A percentile compares a stretch with the other conserved stretches of the same genome.
phyloP scores from a whole-genome alignment of 2,888 invertebrate genomes.

The Cheiracanthium punctorium region DNA sequence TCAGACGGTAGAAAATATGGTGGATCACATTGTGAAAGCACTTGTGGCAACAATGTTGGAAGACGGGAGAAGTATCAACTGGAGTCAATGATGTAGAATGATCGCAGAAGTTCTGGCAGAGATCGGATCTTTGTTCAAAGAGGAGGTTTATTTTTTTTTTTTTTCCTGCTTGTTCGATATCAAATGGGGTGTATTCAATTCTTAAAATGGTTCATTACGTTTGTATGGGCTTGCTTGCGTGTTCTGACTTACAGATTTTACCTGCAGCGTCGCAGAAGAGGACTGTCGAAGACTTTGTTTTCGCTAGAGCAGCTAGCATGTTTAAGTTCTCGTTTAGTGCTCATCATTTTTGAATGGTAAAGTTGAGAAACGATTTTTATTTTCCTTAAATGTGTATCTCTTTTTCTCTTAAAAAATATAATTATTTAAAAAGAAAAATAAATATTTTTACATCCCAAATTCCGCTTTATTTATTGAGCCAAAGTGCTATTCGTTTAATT shows the following conservation, averaged over 20 bases:
- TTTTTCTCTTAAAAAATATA: no score
- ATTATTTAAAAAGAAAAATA: no score
- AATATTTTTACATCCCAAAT: no score
- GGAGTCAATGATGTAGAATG: slow-evolving; percentile 68
- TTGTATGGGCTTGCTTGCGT: slow-evolving; percentile 36
- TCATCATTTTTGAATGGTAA: no score
- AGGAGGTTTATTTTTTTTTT: slow-evolving; percentile 20
- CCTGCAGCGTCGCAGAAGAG: slow-evolving; percentile 43
- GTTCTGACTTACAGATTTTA: slow-evolving; percentile 57
- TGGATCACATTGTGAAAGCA: slow-evolving; percentile 11
- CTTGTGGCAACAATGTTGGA: slow-evolving; percentile 44
- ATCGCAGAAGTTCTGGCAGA: slow-evolving; percentile 32
- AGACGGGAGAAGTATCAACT: slow-evolving; percentile 60
- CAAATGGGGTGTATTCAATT: slow-evolving; percentile 53
- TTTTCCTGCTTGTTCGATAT: slow-evolving; percentile 53
- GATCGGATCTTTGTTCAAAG: neutral
- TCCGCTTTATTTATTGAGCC: no score
- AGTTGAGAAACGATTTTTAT: no score
- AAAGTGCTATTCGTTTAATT: no score
- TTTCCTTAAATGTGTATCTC: no score
- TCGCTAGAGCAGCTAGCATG: no score
- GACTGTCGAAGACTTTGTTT: no score
- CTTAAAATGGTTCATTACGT: slow-evolving; percentile 62
- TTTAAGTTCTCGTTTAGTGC: no score
- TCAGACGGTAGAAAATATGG: slow-evolving; percentile 27